Evolutionary conservation across 2,113 vertebrate species (phyloP).

Genomic region (Otocyon megalotis): DNA sequence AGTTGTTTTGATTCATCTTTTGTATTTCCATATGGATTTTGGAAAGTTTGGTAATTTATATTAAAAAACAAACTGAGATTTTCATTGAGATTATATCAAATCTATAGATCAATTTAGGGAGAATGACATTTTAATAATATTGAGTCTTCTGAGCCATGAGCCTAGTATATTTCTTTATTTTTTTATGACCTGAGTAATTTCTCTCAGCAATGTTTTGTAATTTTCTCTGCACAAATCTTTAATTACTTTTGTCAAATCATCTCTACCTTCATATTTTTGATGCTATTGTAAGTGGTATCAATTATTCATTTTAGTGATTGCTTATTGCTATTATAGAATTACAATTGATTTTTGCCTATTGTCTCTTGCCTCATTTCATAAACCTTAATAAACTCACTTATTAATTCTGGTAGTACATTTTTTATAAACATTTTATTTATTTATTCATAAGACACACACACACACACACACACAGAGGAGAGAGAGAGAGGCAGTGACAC

Average conservation of each 20-base stretch:
- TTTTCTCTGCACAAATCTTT: background rate
- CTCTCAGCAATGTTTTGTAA: background rate
- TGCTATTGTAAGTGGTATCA: background rate
- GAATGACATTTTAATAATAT: background rate
- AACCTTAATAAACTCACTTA: background rate
- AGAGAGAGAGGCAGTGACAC: too few relatives aligned
- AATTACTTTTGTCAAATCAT: background rate
- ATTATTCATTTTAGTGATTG: background rate
- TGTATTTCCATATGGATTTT: background rate
- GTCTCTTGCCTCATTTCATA: background rate
- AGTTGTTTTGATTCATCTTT: background rate
- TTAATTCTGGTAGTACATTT: background rate
- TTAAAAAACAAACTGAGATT: background rate
- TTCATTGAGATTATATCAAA: background rate
- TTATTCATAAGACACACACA: too few relatives aligned
- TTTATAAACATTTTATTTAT: too few relatives aligned
- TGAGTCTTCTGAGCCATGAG: background rate
- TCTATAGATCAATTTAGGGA: background rate
- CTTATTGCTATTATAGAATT: background rate
- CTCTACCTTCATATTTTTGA: background rate
- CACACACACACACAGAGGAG: too few relatives aligned
- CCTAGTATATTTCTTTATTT: background rate
- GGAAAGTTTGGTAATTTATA: background rate
- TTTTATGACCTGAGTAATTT: background rate
- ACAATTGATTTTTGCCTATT: background rate